A percentile compares a stretch with the other conserved stretches of the same genome.
phyloP scores from a whole-genome alignment of 2,113 vertebrate genomes.

The Hypanus sabinus region DNA sequence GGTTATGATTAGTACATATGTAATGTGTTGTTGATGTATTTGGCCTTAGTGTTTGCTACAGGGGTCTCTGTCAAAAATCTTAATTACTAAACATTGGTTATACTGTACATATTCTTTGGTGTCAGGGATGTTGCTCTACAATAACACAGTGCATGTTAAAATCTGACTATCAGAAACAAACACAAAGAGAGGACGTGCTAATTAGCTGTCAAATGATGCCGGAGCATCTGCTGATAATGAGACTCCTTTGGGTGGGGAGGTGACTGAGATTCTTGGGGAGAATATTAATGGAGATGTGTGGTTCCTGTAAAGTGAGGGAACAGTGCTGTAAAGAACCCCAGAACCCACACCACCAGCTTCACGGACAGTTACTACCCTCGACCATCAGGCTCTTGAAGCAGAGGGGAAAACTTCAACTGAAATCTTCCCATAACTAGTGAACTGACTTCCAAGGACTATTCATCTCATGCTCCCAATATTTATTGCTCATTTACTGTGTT shows the following conservation, averaged over 20 bases:
- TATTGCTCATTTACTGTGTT: too few species aligned
- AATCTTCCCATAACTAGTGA: too few species aligned
- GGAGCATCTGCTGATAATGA: neutral
- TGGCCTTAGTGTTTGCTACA: neutral
- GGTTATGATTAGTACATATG: too few species aligned
- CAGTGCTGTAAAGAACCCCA: neutral
- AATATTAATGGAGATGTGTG: constrained; percentile 12
- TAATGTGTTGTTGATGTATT: neutral
- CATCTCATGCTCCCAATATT: too few species aligned
- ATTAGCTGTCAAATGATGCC: constrained; percentile 25
- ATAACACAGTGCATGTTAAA: neutral
- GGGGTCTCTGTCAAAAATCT: neutral
- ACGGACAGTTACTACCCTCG: too few species aligned
- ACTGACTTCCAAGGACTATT: too few species aligned
- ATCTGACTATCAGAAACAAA: neutral
- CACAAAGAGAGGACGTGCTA: neutral
- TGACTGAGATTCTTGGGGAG: neutral
- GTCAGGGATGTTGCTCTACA: neutral
- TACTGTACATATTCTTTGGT: neutral
- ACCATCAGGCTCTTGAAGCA: too few species aligned
- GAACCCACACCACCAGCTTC: too few species aligned
- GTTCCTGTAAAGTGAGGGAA: neutral
- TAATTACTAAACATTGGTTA: neutral
- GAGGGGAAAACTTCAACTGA: too few species aligned
- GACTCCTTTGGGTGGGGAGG: neutral